Evolutionary conservation across 2,888 invertebrate genomes (phyloP), one percentile per base, ranked within the genome.

Genomic region (Griposia aprilina): DNA sequence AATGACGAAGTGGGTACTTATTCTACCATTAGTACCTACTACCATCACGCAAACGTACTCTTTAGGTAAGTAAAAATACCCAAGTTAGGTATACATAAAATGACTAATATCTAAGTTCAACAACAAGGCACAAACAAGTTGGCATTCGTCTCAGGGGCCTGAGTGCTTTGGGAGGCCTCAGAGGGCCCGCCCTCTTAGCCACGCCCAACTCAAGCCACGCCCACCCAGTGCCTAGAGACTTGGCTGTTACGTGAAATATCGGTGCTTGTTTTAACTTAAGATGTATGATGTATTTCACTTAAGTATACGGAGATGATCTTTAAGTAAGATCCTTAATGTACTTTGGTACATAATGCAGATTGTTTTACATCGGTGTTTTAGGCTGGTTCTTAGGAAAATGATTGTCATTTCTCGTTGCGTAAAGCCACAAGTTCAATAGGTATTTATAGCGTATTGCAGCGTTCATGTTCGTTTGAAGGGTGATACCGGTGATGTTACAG

Each of bases 161-260:
- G 91, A 93, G 94, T 93, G 94, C 93, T 92, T 89, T 93, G 95
- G 95, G 96, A 96, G 94, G 95, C 90, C 95, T 91, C 95, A 81
- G 85, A 93, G 93, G 95, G 93, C 90, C 94, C 93, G 94, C 92
- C 94, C 92, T 89, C 85, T 81, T 85, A 66, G 93, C 93, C 94
- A 93, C 96, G 96, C 96, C 96, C 91, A 94, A 88, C 81, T 26
- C 69, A 88, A 62, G 91, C 92, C 95, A 95, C 96, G 96, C 96
- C 96, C 91, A 91, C 82, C 81, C 73, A 90, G 90, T 92, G 93
- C 93, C 94, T 93, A 93, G 95, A 96, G 95, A 95, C 91, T 93
- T 90, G 87, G 83, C 78, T 83, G 90, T 87, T 81, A 86, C 84
- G 84, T 90, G 91, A 93, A 93, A 93, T 93, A 94, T 93, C 92